Conservation (phyloP, 2,888 invertebrate genomes). For the Galerucella nymphaeae region DNA sequence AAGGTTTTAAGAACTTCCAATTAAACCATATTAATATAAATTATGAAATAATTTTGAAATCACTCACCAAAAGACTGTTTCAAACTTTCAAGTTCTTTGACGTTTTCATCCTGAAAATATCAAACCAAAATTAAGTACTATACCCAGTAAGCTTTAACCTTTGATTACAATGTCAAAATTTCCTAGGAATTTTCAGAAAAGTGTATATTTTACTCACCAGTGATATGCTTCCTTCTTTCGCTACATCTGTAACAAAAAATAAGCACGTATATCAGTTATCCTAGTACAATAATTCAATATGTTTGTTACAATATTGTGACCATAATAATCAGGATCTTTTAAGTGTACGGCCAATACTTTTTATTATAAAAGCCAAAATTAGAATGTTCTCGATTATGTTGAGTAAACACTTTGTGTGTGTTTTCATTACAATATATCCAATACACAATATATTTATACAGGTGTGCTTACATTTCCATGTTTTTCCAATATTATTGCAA, state of each 20-base stretch:
- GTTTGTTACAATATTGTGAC: no score
- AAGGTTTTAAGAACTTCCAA: no score
- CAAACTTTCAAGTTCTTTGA: slow-evolving; percentile 67
- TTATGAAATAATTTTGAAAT: no score
- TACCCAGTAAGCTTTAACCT: not conserved
- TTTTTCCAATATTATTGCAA: not conserved
- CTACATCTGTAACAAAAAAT: slow-evolving; percentile 28
- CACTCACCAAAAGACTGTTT: slow-evolving; percentile 62
- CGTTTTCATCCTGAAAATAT: slow-evolving; percentile 66
- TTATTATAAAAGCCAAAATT: no score
- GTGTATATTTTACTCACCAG: slow-evolving; percentile 13
- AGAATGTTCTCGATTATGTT: not conserved
- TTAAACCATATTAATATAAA: no score
- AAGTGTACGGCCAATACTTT: no score
- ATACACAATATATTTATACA: not conserved
- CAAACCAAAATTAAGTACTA: not conserved
- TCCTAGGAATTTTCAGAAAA: not conserved
- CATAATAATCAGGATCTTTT: no score
- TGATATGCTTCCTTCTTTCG: slow-evolving; percentile 21
- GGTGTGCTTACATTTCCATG: not conserved
- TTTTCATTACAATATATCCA: not conserved
- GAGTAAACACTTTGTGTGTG: no score
- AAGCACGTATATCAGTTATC: not conserved
- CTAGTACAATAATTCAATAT: no score
- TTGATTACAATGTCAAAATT: no score